A percentile compares a stretch with the other conserved stretches of the same genome.
These are phyloP conservation scores for Eulemur mongoz DNA, from an alignment of 2,797 vertebrate species.

Conservation along the genomic window DNA sequence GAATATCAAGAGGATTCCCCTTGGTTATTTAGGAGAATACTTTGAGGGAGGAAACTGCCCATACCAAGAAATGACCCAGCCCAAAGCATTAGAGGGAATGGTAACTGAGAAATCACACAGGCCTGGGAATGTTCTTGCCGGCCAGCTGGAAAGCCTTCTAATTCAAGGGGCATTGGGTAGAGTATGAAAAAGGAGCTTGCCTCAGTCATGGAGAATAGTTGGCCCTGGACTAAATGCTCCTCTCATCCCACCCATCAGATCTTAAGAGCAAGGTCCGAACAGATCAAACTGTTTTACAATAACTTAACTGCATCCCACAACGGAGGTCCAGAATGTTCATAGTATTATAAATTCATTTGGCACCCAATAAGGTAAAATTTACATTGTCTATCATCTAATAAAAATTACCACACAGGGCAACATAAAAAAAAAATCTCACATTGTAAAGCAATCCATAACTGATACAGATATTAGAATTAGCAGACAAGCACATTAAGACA, in stretches of 20 bases:
- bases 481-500: not conserved
- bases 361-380: not conserved
- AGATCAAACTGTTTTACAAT: not conserved
- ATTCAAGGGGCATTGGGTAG: not conserved
- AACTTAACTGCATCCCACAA: not conserved
- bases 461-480: not conserved
- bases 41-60: not conserved
- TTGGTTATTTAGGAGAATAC: not conserved
- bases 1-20: not conserved
- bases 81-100: not conserved
- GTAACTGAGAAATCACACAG: not conserved
- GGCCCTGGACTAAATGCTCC: not conserved
- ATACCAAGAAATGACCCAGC: not conserved
- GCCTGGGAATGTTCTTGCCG: not conserved
- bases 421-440: not conserved
- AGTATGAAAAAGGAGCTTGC: not conserved
- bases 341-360: not conserved
- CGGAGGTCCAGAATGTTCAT: not conserved
- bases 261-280: not conserved
- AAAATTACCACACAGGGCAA: not conserved
- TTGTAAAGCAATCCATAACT: not conserved
- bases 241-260: not conserved
- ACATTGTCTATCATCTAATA: not conserved
- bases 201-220: not conserved
- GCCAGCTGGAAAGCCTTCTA: not conserved